phyloP scores from a whole-genome alignment of 1,140 invertebrate species.

The Orius laevigatus region DNA sequence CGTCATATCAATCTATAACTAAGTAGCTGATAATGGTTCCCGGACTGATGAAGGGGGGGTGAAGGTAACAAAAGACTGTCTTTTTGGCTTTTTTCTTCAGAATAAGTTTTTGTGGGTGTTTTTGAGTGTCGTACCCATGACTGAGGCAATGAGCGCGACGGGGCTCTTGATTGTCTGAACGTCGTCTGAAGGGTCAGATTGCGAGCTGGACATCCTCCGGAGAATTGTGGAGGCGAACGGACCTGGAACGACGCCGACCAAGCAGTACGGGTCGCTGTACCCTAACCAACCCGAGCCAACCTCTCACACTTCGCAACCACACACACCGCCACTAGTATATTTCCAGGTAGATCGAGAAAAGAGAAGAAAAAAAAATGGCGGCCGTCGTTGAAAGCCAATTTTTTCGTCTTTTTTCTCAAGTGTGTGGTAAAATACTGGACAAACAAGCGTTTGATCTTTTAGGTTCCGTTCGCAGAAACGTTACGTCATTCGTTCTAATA shows the following conservation, averaged over 20 bases:
- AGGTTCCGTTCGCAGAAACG: too few relatives aligned
- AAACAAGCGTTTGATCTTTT: not conserved
- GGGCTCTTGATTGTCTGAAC: slow-evolving; percentile 18
- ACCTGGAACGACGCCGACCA: slow-evolving; percentile 20
- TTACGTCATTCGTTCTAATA: too few relatives aligned
- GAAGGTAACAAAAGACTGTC: too few relatives aligned
- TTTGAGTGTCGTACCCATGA: slow-evolving; percentile 18
- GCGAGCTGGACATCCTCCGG: slow-evolving; percentile 4
- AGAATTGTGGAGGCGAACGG: slow-evolving; percentile 3
- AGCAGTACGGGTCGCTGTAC: slow-evolving; percentile 24
- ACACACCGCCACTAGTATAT: not conserved
- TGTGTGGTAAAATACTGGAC: not conserved
- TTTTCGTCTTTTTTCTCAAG: not conserved
- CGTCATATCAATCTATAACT: too few relatives aligned
- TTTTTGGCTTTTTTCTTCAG: too few relatives aligned
- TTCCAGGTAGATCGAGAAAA: not conserved
- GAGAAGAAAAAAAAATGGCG: slow-evolving; percentile 3
- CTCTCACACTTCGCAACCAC: slow-evolving; percentile 1
- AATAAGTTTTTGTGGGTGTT: too few relatives aligned
- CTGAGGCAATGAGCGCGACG: slow-evolving; percentile 21
- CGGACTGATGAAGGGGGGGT: too few relatives aligned
- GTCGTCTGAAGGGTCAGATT: not conserved
- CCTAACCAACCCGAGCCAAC: slow-evolving; percentile 15
- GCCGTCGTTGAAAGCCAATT: too few relatives aligned
- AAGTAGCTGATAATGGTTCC: too few relatives aligned